phyloP scores from a whole-genome alignment of 2,888 invertebrate genomes.

The Patella caerulea region DNA sequence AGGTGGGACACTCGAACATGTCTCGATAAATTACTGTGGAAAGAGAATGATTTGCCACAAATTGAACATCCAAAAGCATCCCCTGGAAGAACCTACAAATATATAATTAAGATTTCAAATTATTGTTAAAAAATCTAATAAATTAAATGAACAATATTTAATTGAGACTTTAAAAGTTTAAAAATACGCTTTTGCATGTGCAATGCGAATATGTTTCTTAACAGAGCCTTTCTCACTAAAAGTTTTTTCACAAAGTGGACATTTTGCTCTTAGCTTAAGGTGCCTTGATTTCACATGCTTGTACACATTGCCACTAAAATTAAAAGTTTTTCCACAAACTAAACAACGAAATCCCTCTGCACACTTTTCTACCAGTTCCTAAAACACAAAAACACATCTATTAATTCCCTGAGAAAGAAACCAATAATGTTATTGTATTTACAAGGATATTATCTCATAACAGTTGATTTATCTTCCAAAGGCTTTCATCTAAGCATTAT shows the following conservation, averaged over 20 bases:
- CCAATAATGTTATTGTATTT: too few relatives aligned
- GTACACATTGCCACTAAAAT: neutral
- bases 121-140: too few relatives aligned
- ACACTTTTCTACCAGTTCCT: neutral
- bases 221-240: slow-evolving; percentile 1
- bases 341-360: neutral
- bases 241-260: slow-evolving; percentile 5
- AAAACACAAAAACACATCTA: neutral
- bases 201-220: neutral
- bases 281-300: slow-evolving; percentile 2
- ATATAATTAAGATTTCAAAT: too few relatives aligned
- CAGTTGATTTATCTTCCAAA: too few relatives aligned
- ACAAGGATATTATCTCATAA: too few relatives aligned
- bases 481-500: too few relatives aligned
- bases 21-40: neutral
- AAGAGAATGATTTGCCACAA: neutral
- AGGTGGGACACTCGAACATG: neutral
- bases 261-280: neutral
- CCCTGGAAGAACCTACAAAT: too few relatives aligned
- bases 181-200: neutral
- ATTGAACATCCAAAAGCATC: neutral
- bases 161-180: too few relatives aligned
- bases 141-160: too few relatives aligned
- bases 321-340: neutral
- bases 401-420: too few relatives aligned